Base-by-base conservation (phyloP, 2,113 vertebrate species). In the Physeter macrocephalus region DNA sequence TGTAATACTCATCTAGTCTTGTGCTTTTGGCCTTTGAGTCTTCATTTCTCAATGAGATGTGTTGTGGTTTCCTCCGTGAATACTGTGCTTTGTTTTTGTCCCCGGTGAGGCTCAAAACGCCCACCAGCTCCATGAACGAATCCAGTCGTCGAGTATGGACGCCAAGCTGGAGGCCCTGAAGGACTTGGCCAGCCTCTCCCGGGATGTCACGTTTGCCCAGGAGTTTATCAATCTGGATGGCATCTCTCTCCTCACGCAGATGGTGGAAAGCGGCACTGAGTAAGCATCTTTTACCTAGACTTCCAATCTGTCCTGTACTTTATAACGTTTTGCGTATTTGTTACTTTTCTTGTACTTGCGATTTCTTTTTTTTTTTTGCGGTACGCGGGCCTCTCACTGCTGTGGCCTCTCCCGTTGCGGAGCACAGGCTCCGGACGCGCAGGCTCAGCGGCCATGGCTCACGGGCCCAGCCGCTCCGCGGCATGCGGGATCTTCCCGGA, bases 191-290 rank as follows among this genome's bases (percentile, higher is more conserved):
- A 99, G 98, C 66, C 99, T 99, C 0, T 99, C 99, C 14, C 98
- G 99, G 6, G 99, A 99, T 96, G 98, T 99, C 98, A 99, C 99
- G 0, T 99, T 99, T 92, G 99, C 99, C 34, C 99, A 99, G 97
- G 99, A 99, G 98, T 99, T 99, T 97, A 99, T 99, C 97, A 99
- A 99, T 98, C 99, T 99, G 93, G 99, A 99, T 31, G 99, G 99
- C 83, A 99, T 99, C 99, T 99, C 99, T 43, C 99, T 99, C 85
- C 99, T 99, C 93, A 99, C 99, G 0, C 99, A 99, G 98, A 99
- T 99, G 99, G 99, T 99, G 90, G 99, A 99, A 98, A 99, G 99
- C 0, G 99, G 99, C 93, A 99, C 99, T 0, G 99, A 99, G 99
- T 99, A 99, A 99, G 99, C 99, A 85, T 62, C 84, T 46, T 52